Percentiles rank a stretch among this genome's conserved stretches.
Conservation (phyloP, 2,113 vertebrate genomes). For the Prunella fulvescens region DNA sequence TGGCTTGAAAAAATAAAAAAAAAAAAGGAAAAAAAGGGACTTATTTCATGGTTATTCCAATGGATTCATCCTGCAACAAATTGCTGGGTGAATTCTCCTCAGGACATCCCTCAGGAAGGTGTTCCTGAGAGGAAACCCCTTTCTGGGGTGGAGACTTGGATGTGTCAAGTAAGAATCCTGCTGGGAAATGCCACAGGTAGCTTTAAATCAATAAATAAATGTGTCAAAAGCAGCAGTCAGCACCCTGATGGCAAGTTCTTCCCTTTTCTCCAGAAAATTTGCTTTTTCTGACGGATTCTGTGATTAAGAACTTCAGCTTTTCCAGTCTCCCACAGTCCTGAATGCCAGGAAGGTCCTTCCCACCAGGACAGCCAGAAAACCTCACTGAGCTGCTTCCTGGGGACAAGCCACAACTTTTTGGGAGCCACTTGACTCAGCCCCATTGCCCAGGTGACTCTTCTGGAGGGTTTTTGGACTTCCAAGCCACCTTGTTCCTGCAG, state of each 20-base stretch:
- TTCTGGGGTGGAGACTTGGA: neutral
- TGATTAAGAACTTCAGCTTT: neutral
- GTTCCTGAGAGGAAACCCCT: rapidly evolving
- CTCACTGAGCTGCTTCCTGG: neutral
- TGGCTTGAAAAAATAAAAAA: neutral
- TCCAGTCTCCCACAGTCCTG: rapidly evolving
- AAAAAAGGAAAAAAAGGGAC: rapidly evolving
- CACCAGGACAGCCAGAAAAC: neutral
- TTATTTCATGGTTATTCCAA: neutral
- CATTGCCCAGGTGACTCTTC: rapidly evolving
- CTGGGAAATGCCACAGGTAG: neutral
- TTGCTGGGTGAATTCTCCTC: neutral
- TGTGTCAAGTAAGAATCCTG: neutral
- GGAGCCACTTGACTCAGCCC: neutral
- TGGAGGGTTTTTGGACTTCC: neutral
- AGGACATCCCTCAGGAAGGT: neutral
- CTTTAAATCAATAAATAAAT: neutral
- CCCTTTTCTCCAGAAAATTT: neutral
- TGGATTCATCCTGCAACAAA: neutral
- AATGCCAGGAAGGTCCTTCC: neutral
- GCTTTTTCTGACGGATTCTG: neutral
- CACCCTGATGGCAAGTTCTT: neutral
- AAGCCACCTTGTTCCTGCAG: neutral
- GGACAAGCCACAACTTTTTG: rapidly evolving
- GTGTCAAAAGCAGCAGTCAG: neutral